phyloP scores from a whole-genome alignment of 2,888 invertebrate genomes.

The Agapostemon virescens region DNA sequence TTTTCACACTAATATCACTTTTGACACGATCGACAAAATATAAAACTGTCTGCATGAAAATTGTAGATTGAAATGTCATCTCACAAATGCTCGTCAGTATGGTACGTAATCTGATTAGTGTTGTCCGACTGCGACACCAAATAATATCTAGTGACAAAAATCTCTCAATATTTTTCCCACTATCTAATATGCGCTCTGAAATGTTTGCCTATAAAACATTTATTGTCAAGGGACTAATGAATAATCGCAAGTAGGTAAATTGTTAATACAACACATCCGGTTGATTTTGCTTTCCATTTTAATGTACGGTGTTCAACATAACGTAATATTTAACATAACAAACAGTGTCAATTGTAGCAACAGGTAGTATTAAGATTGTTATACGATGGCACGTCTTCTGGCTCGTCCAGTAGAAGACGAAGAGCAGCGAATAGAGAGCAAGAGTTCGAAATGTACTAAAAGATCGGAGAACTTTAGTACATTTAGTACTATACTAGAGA shows the following conservation, averaged over 20 bases:
- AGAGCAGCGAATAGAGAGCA: conserved; percentile 62
- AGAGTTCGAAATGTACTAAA: conserved; percentile 61
- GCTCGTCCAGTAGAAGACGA: conserved; percentile 15
- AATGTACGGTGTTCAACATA: not conserved
- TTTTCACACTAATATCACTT: no score
- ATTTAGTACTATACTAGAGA: no score
- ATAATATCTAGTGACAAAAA: no score
- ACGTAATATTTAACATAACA: not conserved
- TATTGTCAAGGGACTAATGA: not conserved
- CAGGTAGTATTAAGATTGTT: not conserved
- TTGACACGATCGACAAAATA: no score
- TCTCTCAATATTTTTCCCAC: no score
- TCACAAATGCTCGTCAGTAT: no score
- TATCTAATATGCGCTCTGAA: not conserved
- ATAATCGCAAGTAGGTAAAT: not conserved
- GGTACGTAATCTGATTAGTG: no score
- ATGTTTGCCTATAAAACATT: not conserved
- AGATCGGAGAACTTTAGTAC: not conserved
- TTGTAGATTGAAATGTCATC: no score
- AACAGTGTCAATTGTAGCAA: not conserved
- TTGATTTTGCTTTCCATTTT: not conserved
- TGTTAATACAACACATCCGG: not conserved
- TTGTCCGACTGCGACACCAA: no score
- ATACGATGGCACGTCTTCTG: not conserved
- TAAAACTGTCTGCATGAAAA: no score